Base-by-base conservation (phyloP, 2,113 vertebrate genomes). In the Chiloscyllium plagiosum region DNA sequence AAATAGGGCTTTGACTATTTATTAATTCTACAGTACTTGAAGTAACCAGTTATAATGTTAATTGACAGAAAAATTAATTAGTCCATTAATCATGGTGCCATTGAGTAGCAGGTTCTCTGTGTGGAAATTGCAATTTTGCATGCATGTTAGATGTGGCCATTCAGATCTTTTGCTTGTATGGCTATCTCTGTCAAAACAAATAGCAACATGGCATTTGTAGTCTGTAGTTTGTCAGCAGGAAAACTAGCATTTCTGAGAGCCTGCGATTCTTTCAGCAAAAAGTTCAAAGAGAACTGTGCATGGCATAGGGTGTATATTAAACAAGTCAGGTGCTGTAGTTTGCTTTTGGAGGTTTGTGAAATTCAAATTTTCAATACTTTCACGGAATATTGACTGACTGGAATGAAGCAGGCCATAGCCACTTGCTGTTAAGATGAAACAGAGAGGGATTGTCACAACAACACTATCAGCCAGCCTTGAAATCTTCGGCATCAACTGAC, bases 11-110 rank as follows among this genome's bases (percentile, higher is more conserved):
- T 20, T 19, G 13, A 61, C 37, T 72, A 50, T 70, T 70, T 95
- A 95, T 95, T 95, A 95, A 93, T 95, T 70, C 70, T 95, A 95
- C 37, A 50, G 42, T 24, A 72, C 68, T 47, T 47, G 37, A 29
- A 95, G 42, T 95, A 95, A 95, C 93, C 93, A 95, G 68, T 95
- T 95, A 95, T 50, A 95, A 66, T 95, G 65, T 95, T 95, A 95
- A 95, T 95, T 95, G 66, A 95, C 93, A 95, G 92, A 68, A 95
- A 93, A 95, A 95, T 69, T 95, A 95, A 95, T 72, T 95, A 95
- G 47, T 95, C 93, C 93, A 95, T 95, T 95, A 70, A 70, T 70
- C 33, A 66, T 47, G n/a, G n/a, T 50, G 93, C 42, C 68, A 42
- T 37, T 95, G 93, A 50, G 17, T 37, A 70, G 93, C 61, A 8